A percentile compares a stretch with the other conserved stretches of the same genome.
Conservation (phyloP, 1,140 invertebrate genomes). For the Charaxes varanes region DNA sequence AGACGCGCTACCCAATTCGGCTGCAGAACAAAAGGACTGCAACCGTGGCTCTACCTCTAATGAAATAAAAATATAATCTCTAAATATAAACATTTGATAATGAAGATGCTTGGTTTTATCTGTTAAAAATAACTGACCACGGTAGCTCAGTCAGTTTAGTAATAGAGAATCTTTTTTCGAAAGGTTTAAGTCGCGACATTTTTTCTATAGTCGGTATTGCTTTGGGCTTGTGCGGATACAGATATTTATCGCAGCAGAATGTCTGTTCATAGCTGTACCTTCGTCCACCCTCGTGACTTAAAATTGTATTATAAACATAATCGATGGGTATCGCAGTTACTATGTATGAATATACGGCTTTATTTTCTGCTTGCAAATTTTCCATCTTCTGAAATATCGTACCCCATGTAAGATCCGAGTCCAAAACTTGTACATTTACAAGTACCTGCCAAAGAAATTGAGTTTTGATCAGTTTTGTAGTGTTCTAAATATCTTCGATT, state of each 20-base stretch:
- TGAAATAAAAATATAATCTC: no score
- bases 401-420: slow-evolving; percentile 36
- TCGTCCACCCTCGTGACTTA: slow-evolving; percentile 26
- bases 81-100: no score
- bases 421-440: slow-evolving; percentile 51
- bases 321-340: slow-evolving; percentile 46
- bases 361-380: slow-evolving; percentile 28
- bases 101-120: no score
- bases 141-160: slow-evolving; percentile 50
- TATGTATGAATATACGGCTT: slow-evolving; percentile 49
- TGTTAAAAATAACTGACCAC: slow-evolving; percentile 61
- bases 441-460: slow-evolving; percentile 33
- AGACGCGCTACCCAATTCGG: no score
- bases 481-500: no score
- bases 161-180: slow-evolving; percentile 43
- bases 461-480: no score
- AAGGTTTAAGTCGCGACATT: slow-evolving; percentile 24
- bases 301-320: slow-evolving; percentile 50
- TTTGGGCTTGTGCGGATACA: slow-evolving; percentile 21
- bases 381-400: slow-evolving; percentile 52
- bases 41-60: no score
- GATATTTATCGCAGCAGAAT: slow-evolving; percentile 23
- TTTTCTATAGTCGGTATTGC: slow-evolving; percentile 17
- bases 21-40: no score
- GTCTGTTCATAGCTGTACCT: slow-evolving; percentile 15